These are phyloP conservation scores for Percopsis omiscomaycus DNA, from an alignment of 2,797 vertebrate genomes.

Conservation along the genomic window DNA sequence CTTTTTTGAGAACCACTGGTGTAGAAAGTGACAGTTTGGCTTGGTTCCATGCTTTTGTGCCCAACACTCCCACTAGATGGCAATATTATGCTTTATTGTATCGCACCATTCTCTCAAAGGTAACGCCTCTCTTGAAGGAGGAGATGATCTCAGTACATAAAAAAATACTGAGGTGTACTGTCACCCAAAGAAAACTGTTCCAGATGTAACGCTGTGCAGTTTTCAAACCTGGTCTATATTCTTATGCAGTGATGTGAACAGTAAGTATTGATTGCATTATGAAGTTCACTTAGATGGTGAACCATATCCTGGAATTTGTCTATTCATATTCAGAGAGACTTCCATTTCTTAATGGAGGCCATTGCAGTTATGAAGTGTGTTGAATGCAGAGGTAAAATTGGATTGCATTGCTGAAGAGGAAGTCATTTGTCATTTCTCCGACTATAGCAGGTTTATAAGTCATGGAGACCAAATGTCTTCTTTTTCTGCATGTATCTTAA, in stretches of 20 bases:
- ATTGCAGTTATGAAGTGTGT: conserved; percentile 27
- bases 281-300: conserved; percentile 60
- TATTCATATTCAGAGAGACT: conserved; percentile 47
- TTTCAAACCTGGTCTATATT: conserved; percentile 35
- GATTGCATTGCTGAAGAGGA: conserved; percentile 33
- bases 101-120: conserved; percentile 16
- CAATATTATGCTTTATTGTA: conserved; percentile 60
- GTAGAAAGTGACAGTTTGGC: neutral
- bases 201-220: conserved; percentile 38
- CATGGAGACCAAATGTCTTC: conserved; percentile 19
- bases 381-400: conserved; percentile 46
- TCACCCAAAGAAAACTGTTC: conserved; percentile 31
- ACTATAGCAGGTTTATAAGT: conserved; percentile 10
- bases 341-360: conserved; percentile 54
- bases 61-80: conserved; percentile 65
- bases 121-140: conserved; percentile 27
- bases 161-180: conserved; percentile 28
- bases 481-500: conserved; percentile 17
- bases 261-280: conserved; percentile 56
- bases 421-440: conserved; percentile 15
- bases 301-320: conserved; percentile 53
- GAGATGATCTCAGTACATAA: conserved; percentile 27
- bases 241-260: conserved; percentile 41
- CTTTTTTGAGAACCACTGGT: neutral
- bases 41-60: neutral